Base-by-base conservation (phyloP, 2,113 vertebrate genomes). In the Gadus chalcogrammus region DNA sequence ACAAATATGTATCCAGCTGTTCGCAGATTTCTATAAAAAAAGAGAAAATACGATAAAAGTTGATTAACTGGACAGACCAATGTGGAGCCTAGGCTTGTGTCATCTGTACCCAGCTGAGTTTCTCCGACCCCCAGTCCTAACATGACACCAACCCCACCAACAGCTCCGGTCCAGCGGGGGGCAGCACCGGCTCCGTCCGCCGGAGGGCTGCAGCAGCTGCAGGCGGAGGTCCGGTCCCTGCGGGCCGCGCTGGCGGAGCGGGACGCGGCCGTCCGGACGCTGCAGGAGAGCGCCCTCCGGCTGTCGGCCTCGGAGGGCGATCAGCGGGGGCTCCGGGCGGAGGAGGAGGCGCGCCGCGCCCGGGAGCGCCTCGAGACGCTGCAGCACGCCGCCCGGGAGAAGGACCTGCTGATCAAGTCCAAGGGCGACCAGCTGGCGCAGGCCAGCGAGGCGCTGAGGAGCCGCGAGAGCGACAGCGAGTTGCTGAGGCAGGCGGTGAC, bases 401-500 rank as follows among this genome's bases (percentile, higher is more conserved):
- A 99, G 81, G 97, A 99, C 83, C 88, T 98, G 66, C 85, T 99
- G 69, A 98, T 99, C 89, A 98, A 98, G 90, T 93, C 91, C 76
- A 97, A 95, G 88, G 94, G 95, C 8, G 97, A 98, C 82, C 94
- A 98, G 38, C 88, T 99, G 12, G 75, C 80, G 68, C 93, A 94
- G 6, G 88, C 95, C 61, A 94, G 88, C 42, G 96, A 98, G 84
- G 87, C 87, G 9, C 90, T 98, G 31, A 91, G 93, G 3, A 97
- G 95, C 87, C 95, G 95, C 12, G 94, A 95, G 77, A 95, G 90
- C 35, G 97, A 99, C 89, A 97, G 96, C 6, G 96, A 99, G 72
- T 91, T 99, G 74, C 80, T 99, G 79, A 96, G 95, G 82, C 97
- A 99, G 89, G 96, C 96, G 0, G 95, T 99, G 60, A 99, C 95